A percentile compares a stretch with the other conserved stretches of the same genome.
These are phyloP conservation scores for Pangasius macronema DNA, from an alignment of 2,797 vertebrate genomes.

Conservation along the genomic window DNA sequence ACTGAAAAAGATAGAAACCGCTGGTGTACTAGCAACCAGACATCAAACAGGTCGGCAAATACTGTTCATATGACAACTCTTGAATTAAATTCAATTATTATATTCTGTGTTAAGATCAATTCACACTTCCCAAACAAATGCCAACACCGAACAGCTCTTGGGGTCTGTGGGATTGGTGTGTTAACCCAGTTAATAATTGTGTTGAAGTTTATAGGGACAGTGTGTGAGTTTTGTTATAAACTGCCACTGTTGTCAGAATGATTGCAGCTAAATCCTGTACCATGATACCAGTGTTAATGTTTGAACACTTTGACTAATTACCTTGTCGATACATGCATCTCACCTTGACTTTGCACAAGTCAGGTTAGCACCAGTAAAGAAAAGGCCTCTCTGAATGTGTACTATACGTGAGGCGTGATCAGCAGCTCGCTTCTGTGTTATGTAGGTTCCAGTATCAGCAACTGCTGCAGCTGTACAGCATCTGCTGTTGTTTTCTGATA, in stretches of 20 bases:
- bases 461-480: slow-evolving; percentile 47
- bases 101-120: not conserved
- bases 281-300: not conserved
- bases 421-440: slow-evolving; percentile 49
- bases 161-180: not conserved
- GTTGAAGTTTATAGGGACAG: not conserved
- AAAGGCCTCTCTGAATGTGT: slow-evolving; percentile 19
- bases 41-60: not conserved
- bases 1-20: not conserved
- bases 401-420: slow-evolving; percentile 44
- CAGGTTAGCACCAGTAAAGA: slow-evolving; percentile 26
- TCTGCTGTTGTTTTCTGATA: slow-evolving; percentile 47
- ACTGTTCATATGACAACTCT: not conserved
- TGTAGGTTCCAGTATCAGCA: slow-evolving; percentile 52
- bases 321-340: slow-evolving; percentile 39
- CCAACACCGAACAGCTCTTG: not conserved
- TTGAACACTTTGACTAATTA: slow-evolving; percentile 2
- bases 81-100: not conserved
- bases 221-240: not conserved
- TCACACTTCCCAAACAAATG: not conserved
- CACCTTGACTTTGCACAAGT: slow-evolving; percentile 44
- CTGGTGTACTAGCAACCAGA: not conserved
- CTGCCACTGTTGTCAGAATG: not conserved
- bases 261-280: not conserved
- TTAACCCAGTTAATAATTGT: not conserved